Percentiles rank a stretch among this genome's conserved stretches.
phyloP scores from a whole-genome alignment of 1,140 invertebrate species.

The Drosophila sechellia region DNA sequence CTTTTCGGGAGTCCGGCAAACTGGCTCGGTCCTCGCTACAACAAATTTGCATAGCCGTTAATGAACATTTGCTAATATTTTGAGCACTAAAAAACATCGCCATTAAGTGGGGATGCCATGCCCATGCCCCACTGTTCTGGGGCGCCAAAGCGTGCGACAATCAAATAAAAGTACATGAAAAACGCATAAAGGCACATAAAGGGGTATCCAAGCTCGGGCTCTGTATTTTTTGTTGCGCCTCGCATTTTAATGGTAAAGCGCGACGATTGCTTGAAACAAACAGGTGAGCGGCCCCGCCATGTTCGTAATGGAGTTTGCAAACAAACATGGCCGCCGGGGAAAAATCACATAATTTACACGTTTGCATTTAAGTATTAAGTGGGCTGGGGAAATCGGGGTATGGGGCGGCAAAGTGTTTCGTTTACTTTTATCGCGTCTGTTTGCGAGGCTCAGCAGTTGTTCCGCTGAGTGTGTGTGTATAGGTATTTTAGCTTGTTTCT shows the following conservation, averaged over 20 bases:
- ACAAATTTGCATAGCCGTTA: conserved; percentile 80
- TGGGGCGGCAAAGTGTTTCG: conserved; percentile 70
- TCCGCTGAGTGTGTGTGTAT: conserved; percentile 44
- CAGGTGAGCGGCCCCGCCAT: conserved; percentile 72
- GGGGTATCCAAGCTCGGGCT: conserved; percentile 56
- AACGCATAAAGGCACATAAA: conserved; percentile 72
- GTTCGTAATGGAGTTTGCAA: conserved; percentile 82
- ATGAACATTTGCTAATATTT: conserved; percentile 83
- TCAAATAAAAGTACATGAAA: conserved; percentile 83
- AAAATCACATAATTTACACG: conserved; percentile 83
- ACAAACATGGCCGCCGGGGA: conserved; percentile 81
- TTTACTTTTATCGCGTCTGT: conserved; percentile 74
- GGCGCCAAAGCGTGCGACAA: conserved; percentile 78
- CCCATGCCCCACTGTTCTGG: neutral
- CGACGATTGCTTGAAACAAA: conserved; percentile 79
- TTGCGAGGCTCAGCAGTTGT: conserved; percentile 65
- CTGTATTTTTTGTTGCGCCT: conserved; percentile 32
- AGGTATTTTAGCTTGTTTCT: conserved; percentile 63
- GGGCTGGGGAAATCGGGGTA: conserved; percentile 29
- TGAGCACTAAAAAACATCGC: conserved; percentile 75
- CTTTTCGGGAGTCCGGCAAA: conserved; percentile 31
- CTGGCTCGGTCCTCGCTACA: conserved; percentile 45
- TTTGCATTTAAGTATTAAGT: conserved; percentile 83
- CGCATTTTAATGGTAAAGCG: conserved; percentile 73
- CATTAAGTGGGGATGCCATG: conserved; percentile 46